Evolutionary conservation across 2,888 invertebrate genomes (phyloP).

Genomic region (Actias luna): DNA sequence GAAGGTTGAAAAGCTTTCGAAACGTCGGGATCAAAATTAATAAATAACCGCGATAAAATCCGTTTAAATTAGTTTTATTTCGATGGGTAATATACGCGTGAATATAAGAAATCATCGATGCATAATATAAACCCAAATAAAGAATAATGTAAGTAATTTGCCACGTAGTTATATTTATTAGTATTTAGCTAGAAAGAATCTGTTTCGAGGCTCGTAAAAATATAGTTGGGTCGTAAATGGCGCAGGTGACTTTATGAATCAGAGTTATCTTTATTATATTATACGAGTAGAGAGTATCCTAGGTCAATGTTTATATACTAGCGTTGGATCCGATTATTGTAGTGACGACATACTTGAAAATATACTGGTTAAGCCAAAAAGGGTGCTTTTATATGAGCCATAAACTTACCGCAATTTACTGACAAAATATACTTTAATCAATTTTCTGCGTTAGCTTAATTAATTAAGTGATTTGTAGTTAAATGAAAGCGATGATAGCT

Average conservation of each 20-base stretch:
- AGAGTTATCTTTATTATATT: background rate
- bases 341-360: background rate
- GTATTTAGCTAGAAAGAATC: background rate
- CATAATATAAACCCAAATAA: background rate
- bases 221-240: background rate
- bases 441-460: background rate
- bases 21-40: too few relatives aligned
- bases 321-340: background rate
- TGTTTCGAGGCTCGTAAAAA: background rate
- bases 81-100: too few relatives aligned
- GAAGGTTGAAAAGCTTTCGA: too few relatives aligned
- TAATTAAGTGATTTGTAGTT: background rate
- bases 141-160: background rate
- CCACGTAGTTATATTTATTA: background rate
- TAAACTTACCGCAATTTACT: too few relatives aligned
- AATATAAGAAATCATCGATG: too few relatives aligned
- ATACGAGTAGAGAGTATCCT: background rate
- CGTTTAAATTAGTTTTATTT: too few relatives aligned
- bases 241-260: background rate
- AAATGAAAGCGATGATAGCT: background rate
- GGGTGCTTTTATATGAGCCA: too few relatives aligned
- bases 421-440: background rate
- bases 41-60: too few relatives aligned
- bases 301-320: background rate
- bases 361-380: background rate